A percentile compares a stretch with the other conserved stretches of the same genome.
phyloP scores from a whole-genome alignment of 2,113 vertebrate genomes.

The Syngnathus floridae region DNA sequence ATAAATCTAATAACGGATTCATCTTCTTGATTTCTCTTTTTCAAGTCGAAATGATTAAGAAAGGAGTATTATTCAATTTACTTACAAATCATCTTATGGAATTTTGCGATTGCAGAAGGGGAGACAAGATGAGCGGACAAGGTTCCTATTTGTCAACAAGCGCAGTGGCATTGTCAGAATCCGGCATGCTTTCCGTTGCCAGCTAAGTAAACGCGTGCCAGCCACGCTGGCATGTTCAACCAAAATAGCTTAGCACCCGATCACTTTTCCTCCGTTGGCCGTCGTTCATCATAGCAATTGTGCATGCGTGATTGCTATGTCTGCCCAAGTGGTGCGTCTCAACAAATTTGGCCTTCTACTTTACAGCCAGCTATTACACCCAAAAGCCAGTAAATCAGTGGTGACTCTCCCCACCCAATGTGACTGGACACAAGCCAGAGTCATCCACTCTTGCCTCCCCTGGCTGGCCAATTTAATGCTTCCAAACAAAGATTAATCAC shows the following conservation, averaged over 20 bases:
- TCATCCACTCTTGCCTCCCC: conserved; percentile 46
- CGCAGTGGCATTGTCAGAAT: conserved; percentile 53
- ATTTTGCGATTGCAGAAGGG: conserved; percentile 2
- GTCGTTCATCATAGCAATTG: conserved; percentile 40
- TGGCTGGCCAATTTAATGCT: conserved; percentile 57
- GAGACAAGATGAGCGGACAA: conserved; percentile 35
- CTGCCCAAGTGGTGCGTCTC: conserved; percentile 38
- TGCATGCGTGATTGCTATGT: conserved; percentile 36
- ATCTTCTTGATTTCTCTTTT: background rate
- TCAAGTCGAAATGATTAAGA: background rate
- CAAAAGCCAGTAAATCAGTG: conserved; percentile 56
- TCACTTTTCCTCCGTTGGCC: conserved; percentile 36
- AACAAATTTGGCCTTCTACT: conserved; percentile 49
- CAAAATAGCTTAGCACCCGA: conserved; percentile 40
- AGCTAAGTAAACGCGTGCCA: conserved; percentile 54
- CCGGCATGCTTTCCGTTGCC: conserved; percentile 57
- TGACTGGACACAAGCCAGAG: conserved; percentile 62
- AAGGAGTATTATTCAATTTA: background rate
- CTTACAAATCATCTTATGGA: conserved; percentile 13
- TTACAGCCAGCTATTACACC: conserved; percentile 48
- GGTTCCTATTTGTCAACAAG: conserved; percentile 50
- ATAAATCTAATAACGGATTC: background rate
- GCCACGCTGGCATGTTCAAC: conserved; percentile 45
- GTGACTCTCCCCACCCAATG: conserved; percentile 47
- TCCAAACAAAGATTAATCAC: conserved; percentile 57